phyloP scores from a whole-genome alignment of 1,140 invertebrate species.

The Littorina saxatilis region DNA sequence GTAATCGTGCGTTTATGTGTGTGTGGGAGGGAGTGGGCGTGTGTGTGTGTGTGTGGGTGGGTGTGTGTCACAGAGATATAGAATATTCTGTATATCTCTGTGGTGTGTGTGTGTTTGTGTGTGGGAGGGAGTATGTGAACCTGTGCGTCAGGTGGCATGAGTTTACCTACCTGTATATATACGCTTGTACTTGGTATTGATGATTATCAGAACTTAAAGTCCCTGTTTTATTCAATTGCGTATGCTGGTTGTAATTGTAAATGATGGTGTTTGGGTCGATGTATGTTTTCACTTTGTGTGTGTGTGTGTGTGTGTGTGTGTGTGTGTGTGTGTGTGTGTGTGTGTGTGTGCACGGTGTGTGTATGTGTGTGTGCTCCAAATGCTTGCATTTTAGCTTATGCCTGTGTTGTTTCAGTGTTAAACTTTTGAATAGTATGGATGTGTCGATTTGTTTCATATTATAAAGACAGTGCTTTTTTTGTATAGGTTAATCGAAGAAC shows the following conservation, averaged over 20 bases:
- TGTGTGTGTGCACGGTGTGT: neutral
- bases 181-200: neutral
- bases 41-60: constrained; percentile 5
- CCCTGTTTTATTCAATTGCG: too few relatives aligned
- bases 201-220: too few relatives aligned
- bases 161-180: constrained; percentile 6
- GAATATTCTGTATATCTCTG: too few relatives aligned
- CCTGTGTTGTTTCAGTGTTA: neutral
- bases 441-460: neutral
- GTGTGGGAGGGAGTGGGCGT: neutral
- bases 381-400: neutral
- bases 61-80: too few relatives aligned
- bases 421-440: neutral
- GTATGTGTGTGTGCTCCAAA: neutral
- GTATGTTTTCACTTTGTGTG: too few relatives aligned
- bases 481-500: neutral
- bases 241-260: too few relatives aligned
- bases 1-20: neutral
- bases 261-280: too few relatives aligned
- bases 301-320: too few relatives aligned
- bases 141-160: neutral
- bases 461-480: neutral
- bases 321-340: neutral
- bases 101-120: constrained; percentile 12
- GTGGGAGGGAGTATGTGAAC: too few relatives aligned